phyloP scores from a whole-genome alignment of 2,113 vertebrate genomes.

The Hydropotes inermis region DNA sequence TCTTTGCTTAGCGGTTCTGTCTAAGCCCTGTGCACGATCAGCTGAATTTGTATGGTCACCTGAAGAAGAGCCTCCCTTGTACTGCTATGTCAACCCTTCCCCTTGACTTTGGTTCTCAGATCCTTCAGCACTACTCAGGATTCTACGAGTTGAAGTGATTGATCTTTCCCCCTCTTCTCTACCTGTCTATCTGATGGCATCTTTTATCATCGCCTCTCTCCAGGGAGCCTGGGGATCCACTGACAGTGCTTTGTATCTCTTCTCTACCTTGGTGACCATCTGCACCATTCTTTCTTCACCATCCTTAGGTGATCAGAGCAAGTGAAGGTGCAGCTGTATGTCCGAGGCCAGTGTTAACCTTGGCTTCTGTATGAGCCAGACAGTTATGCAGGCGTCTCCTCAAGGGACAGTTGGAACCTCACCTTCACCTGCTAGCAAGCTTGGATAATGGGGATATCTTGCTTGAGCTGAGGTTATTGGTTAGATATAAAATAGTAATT shows the following conservation, averaged over 20 bases:
- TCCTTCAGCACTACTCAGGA: conserved; percentile 39
- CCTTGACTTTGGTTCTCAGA: not conserved
- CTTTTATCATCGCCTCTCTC: not conserved
- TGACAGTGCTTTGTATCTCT: not conserved
- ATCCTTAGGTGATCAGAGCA: not conserved
- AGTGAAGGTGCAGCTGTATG: not conserved
- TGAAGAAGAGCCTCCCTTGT: not conserved
- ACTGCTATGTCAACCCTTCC: not conserved
- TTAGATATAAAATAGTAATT: not conserved
- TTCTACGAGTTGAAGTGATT: conserved; percentile 26
- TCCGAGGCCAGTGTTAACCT: accelerated
- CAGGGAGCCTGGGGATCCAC: not conserved
- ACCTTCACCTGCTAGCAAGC: not conserved
- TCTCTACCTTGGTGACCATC: not conserved
- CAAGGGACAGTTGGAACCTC: not conserved
- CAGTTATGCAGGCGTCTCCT: not conserved
- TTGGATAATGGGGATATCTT: not conserved
- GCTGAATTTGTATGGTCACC: not conserved
- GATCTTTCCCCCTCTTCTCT: conserved; percentile 7
- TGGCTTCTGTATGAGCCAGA: not conserved
- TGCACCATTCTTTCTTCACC: not conserved
- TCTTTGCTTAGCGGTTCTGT: not conserved
- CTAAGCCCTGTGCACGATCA: too few species aligned
- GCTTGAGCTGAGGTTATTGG: not conserved
- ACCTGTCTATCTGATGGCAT: conserved; percentile 4